Percentiles rank a stretch among this genome's conserved stretches.
Conservation (phyloP, 2,888 invertebrate genomes). For the Dryomyza anilis region DNA sequence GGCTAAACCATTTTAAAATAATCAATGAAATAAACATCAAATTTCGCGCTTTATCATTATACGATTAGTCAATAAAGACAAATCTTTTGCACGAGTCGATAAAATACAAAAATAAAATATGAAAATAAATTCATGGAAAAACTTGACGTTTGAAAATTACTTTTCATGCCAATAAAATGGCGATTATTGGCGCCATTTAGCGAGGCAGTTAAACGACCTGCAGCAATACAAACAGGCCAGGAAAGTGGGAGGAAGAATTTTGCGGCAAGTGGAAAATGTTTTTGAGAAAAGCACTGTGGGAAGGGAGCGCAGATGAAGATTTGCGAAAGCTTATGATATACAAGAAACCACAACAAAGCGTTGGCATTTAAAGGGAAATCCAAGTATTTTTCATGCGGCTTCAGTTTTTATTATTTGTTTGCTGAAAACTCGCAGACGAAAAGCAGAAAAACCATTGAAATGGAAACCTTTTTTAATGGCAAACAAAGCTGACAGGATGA, state of each 20-base stretch:
- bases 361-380: background rate
- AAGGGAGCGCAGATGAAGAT: no score
- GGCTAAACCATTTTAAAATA: no score
- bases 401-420: background rate
- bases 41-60: background rate
- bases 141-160: conserved; percentile 12
- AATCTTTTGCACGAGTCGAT: background rate
- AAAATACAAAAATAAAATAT: conserved; percentile 2
- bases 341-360: background rate
- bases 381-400: background rate
- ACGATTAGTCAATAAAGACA: background rate
- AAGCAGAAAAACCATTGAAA: conserved; percentile 12
- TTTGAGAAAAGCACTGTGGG: background rate
- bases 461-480: conserved; percentile 10
- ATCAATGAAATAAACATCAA: no score
- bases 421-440: background rate
- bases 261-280: background rate
- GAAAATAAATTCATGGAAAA: conserved; percentile 11
- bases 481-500: background rate
- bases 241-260: background rate
- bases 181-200: conserved; percentile 22
- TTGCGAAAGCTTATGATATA: background rate
- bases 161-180: conserved; percentile 18
- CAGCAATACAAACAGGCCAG: background rate
- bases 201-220: background rate